Evolutionary conservation across 2,888 invertebrate genomes (phyloP), one percentile per base, ranked within the genome.

Genomic region (Steromphala cineraria): DNA sequence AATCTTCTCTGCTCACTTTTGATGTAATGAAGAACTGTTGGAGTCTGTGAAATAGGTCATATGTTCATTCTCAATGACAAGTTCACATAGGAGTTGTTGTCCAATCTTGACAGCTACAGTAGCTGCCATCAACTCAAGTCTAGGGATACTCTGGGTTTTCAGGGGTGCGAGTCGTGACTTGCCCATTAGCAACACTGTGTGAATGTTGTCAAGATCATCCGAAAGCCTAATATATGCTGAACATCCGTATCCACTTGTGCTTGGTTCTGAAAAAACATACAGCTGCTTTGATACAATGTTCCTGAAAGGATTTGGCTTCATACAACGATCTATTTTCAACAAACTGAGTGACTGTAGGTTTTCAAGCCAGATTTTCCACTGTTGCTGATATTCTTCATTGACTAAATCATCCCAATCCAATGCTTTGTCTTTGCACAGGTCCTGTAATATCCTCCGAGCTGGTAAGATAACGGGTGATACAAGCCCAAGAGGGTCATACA

Each of bases 361-460:
- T 40, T 40, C 10, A 53, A n/a, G 52, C 78, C 78, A 78, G 1
- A 2, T 7, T 56, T 40, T 62, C 78, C 78, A 78, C 56, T 17
- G 36, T 17, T 8, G 21, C 10, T 40, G 56, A 10, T 21, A 21
- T n/a, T 75, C 31, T 19, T 31, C 62, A 15, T 31, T 52, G n/a
- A 78, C 21, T 10, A 31, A 31, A 36, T 78, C 78, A 36, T 56
- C 78, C 78, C 78, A 78, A 7, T 19, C 78, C 40, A 78, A 3
- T 13, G 67, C 15, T 21, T 24, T 55, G 19, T 62, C 78, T 36
- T 31, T 15, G 21, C 52, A 28, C 10, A 53, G 5, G 10, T 76
- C 53, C 17, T 24, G 17, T 15, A 78, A 28, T 19, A 78, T 78
- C 62, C 40, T n/a, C 62, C 56, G 56, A 8, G 62, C 78, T 28